These are phyloP conservation scores for Dasysyrphus albostriatus DNA, from an alignment of 2,888 invertebrate genomes.

Conservation along the genomic window DNA sequence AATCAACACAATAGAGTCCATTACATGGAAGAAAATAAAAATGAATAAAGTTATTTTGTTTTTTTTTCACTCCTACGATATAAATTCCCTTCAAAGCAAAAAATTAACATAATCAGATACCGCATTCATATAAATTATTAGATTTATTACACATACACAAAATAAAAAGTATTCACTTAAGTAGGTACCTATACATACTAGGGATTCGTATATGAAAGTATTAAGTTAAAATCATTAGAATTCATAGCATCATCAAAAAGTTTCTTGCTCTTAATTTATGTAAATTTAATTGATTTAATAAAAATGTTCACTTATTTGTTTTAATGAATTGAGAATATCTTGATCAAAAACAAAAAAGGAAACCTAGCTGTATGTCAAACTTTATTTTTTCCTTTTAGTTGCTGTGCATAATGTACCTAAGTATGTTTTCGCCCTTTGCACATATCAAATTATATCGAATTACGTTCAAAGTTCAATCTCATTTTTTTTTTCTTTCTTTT, in stretches of 20 bases:
- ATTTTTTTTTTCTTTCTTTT: neutral
- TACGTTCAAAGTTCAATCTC: constrained; percentile 28
- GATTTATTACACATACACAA: constrained; percentile 11
- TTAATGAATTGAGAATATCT: constrained; percentile 35
- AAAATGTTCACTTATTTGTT: constrained; percentile 34
- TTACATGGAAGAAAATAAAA: constrained; percentile 2
- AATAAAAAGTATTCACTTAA: neutral
- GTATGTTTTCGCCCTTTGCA: constrained; percentile 25
- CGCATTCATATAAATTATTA: constrained; percentile 24
- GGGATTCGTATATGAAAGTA: constrained; percentile 18
- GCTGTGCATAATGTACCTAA: neutral
- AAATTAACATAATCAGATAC: constrained; percentile 37
- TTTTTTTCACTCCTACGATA: neutral
- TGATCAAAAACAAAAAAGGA: constrained; percentile 15
- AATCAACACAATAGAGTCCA: constrained; percentile 10
- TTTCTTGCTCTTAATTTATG: constrained; percentile 14
- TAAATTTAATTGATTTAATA: constrained; percentile 26
- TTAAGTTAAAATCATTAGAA: constrained; percentile 22
- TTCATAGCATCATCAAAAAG: constrained; percentile 29
- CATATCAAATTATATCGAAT: constrained; percentile 32
- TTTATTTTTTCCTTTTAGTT: neutral
- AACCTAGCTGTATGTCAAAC: neutral
- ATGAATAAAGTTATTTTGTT: constrained; percentile 1
- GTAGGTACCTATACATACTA: neutral
- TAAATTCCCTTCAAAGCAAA: constrained; percentile 17